Evolutionary conservation across 2,797 vertebrate species (phyloP).

Genomic region (Emys orbicularis): DNA sequence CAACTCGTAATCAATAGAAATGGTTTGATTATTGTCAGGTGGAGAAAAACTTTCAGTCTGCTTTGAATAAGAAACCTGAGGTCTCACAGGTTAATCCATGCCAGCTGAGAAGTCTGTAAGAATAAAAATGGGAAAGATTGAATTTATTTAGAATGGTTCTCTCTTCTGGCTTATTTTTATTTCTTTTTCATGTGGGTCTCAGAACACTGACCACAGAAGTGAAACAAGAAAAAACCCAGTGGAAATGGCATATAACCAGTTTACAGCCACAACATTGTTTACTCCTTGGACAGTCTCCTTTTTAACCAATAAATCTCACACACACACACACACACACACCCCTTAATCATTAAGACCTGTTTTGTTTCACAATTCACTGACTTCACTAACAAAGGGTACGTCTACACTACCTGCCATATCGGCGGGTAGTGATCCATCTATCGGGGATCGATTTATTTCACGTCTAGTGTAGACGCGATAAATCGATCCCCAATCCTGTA

Average conservation of each 20-base stretch:
- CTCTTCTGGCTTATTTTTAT: not conserved
- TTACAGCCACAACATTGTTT: not conserved
- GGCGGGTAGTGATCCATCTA: too few relatives aligned
- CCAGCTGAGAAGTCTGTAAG: not conserved
- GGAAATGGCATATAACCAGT: not conserved
- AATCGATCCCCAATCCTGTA: too few relatives aligned
- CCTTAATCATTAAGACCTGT: not conserved
- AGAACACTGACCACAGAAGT: not conserved
- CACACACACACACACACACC: not conserved
- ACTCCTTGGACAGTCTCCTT: not conserved
- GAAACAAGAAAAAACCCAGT: not conserved
- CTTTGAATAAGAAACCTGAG: not conserved
- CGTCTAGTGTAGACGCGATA: too few relatives aligned
- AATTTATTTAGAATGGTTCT: not conserved
- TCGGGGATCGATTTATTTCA: too few relatives aligned
- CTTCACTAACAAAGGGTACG: not conserved
- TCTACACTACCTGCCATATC: too few relatives aligned
- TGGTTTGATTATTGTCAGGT: not conserved
- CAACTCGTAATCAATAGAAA: not conserved
- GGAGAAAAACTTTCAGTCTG: not conserved
- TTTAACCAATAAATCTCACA: not conserved
- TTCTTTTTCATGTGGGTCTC: not conserved
- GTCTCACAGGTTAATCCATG: rapidly evolving
- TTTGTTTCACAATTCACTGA: not conserved
- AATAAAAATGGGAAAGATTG: not conserved